Evolutionary conservation across 2,888 invertebrate genomes (phyloP), one percentile per base, ranked within the genome.

Genomic region (Proisotoma minuta): DNA sequence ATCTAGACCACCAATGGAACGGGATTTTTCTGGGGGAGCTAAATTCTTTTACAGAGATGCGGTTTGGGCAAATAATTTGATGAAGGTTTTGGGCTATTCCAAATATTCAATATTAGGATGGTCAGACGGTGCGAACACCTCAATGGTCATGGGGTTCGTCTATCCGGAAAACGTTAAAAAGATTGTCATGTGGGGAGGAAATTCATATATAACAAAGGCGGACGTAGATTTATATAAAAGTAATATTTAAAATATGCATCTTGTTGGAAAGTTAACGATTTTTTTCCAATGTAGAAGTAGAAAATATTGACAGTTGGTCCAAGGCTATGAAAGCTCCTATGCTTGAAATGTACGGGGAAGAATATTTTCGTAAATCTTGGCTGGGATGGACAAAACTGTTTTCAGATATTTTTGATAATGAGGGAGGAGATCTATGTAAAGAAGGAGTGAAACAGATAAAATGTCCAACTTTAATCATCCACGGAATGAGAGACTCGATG

Each of bases 121-220:
- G 91, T 91, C 91, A 78, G 91, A 91, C 78, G 94, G 94, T 26
- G 94, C 90, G 1, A 87, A 86, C 48, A 84, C 88, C 0, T 5
- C 43, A 18, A 78, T 94, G 68, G 85, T 93, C 28, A 76, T 89
- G n/a, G 87, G 91, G 3, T 87, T 86, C 1, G 84, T 83, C 62
- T 82, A 87, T 77, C 84, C 87, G 0, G 79, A 84, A 0, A 78
- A 78, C 10, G 81, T 93, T 0, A 79, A 84, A 12, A 91, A 88
- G 75, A 77, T 92, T 60, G 84, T 92, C 0, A 81, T 89, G 12
- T 87, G 88, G 85, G 92, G 90, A 1, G 81, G 86, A 0, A 89
- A 89, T 76, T 82, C 91, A 0, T 91, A 87, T 74, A 78, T 93
- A 48, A 77, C 85, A 26, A 83, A 85, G 1, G 80, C 84, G 65